Evolutionary conservation across 1,140 invertebrate species (phyloP).

Genomic region (Lutraria rhynchaena): DNA sequence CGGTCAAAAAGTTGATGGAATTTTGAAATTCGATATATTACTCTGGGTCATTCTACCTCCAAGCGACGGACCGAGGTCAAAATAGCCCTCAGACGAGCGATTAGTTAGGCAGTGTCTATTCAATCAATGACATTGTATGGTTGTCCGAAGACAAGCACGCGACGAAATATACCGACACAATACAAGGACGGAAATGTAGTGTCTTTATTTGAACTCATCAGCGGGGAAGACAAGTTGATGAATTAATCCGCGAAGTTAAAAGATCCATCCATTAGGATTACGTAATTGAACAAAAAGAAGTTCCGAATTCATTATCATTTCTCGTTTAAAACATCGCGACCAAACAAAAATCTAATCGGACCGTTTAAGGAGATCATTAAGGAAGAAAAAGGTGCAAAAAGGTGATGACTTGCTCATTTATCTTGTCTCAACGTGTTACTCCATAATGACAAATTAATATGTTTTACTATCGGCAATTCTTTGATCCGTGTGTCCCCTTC

Average conservation of each 20-base stretch:
- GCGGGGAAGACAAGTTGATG: constrained; percentile 11
- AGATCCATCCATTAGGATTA: constrained; percentile 15
- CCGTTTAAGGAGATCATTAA: constrained; percentile 38
- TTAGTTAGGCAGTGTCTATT: constrained; percentile 1
- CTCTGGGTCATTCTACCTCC: constrained; percentile 4
- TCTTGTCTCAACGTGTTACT: constrained; percentile 19
- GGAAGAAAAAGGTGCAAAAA: constrained; percentile 32
- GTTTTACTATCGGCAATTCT: constrained; percentile 23
- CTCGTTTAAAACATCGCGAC: constrained; percentile 19
- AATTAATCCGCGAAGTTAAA: constrained; percentile 26
- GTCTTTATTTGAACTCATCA: neutral
- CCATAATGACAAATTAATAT: constrained; percentile 42
- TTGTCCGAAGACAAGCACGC: no score
- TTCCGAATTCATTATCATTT: constrained; percentile 28
- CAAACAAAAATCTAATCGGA: constrained; percentile 26
- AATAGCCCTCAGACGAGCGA: neutral
- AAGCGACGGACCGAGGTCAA: constrained; percentile 3
- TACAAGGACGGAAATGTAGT: neutral
- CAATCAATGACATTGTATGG: no score
- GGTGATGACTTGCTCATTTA: constrained; percentile 13
- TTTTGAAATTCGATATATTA: constrained; percentile 17
- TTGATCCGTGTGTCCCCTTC: constrained; percentile 37
- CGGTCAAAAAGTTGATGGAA: neutral
- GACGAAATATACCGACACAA: no score
- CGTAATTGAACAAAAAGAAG: constrained; percentile 30